Percentiles rank a stretch among this genome's conserved stretches.
Evolutionary conservation across 2,888 invertebrate genomes (phyloP).

Genomic region (Byasa hedistus): DNA sequence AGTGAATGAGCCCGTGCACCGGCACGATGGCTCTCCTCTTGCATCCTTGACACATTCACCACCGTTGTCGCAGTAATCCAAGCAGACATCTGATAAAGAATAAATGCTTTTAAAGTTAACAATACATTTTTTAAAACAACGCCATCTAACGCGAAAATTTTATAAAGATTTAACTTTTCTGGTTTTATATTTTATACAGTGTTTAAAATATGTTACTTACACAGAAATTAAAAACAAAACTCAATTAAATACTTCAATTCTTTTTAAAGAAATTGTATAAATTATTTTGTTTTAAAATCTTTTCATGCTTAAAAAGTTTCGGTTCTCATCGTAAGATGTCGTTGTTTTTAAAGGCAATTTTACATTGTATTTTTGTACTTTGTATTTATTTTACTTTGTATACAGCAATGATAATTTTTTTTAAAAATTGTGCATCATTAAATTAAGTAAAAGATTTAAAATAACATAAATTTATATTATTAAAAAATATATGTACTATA

Average conservation of each 20-base stretch:
- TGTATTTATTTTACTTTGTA: no score
- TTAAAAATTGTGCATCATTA: no score
- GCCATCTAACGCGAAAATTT: slow-evolving; percentile 4
- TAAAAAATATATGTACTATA: no score
- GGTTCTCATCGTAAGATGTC: neutral
- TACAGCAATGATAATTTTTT: no score
- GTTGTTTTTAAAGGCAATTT: neutral
- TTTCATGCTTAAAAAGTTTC: neutral
- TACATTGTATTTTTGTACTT: no score
- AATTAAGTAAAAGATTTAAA: no score
- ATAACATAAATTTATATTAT: no score
- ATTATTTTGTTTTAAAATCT: neutral
- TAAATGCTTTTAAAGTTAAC: neutral
- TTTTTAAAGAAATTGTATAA: no score
- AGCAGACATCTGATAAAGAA: slow-evolving; percentile 85
- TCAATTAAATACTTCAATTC: no score
- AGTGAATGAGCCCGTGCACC: slow-evolving; percentile 95
- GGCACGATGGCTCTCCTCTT: slow-evolving; percentile 90
- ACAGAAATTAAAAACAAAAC: no score
- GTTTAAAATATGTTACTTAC: no score
- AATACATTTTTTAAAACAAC: neutral
- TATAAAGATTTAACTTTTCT: neutral
- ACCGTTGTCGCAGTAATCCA: slow-evolving; percentile 92
- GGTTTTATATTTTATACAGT: neutral
- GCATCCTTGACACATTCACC: slow-evolving; percentile 92